phyloP scores from a whole-genome alignment of 2,888 invertebrate genomes.

The Heliothis peltigera region DNA sequence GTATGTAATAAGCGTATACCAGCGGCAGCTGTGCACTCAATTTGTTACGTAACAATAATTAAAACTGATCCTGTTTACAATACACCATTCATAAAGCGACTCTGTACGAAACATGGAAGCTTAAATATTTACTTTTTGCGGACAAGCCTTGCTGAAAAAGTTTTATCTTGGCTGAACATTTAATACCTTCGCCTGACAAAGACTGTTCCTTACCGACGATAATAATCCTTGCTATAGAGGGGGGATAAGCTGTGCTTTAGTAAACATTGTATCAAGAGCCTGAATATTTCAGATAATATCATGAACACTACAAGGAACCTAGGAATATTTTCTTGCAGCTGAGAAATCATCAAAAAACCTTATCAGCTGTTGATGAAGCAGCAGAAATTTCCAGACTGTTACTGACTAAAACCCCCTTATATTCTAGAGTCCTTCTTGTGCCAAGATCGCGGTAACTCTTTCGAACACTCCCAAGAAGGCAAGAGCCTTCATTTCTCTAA shows the following conservation, averaged over 20 bases:
- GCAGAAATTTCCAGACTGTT: too few species aligned
- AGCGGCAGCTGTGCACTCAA: conserved; percentile 42
- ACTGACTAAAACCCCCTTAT: too few species aligned
- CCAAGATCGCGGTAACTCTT: too few species aligned
- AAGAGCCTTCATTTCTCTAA: conserved; percentile 20
- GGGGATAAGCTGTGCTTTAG: conserved; percentile 18
- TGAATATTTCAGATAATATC: conserved; percentile 19
- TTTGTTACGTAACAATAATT: conserved; percentile 41
- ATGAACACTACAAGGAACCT: background rate
- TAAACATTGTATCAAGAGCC: conserved; percentile 29
- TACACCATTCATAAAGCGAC: background rate
- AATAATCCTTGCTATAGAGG: conserved; percentile 38
- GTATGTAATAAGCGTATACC: conserved; percentile 40
- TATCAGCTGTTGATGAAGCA: too few species aligned
- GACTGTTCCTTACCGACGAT: conserved; percentile 33
- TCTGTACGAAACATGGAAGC: conserved; percentile 9
- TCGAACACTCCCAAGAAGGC: background rate
- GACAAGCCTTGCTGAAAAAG: conserved; percentile 25
- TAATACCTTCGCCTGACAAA: conserved; percentile 40
- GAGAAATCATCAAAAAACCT: too few species aligned
- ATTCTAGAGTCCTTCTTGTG: too few species aligned
- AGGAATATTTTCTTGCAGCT: too few species aligned
- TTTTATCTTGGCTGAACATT: conserved; percentile 28
- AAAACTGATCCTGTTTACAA: conserved; percentile 29
- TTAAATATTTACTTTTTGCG: background rate